Evolutionary conservation across 2,113 vertebrate genomes (phyloP), one percentile per base, ranked within the genome.

Genomic region (Dolichallabes microphthalmus): DNA sequence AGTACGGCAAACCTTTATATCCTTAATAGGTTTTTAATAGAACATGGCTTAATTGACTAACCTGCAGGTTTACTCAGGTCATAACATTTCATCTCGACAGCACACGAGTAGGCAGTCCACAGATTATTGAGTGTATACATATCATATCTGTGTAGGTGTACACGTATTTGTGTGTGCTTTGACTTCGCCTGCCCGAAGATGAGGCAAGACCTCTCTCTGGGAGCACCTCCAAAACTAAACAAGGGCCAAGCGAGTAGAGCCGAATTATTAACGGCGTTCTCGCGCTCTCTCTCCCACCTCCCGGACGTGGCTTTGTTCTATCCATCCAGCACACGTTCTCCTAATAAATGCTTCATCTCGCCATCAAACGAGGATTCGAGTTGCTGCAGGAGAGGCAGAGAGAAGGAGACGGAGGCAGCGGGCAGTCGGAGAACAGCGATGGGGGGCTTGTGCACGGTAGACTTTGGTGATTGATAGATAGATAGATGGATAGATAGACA

Each of bases 341-440:
- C 86, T 89, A 85, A 91, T 92, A 91, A 92, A 93, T 91, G 89
- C 90, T 93, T 92, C 17, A 92, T 91, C 87, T 61, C 85, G 19
- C 86, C 84, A 87, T 92, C 88, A 92, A 90, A 91, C 87, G 85
- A 78, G 86, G 77, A n/a, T 71, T 55, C 30, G 80, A n/a, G 68
- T 87, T 84, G 82, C 85, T 85, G 63, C 78, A 66, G 88, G 83
- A 86, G 25, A 78, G 82, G 68, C 69, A 87, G 78, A 78, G 55
- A 76, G 82, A 82, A 68, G 39, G 61, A 77, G 89, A 19, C 32
- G 55, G 85, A 85, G 82, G 61, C 35, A 57, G 66, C 30, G 2
- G 52, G 76, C 64, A 90, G 86, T 92, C 91, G 90, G 88, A 90
- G 89, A 92, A 91, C 87, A 89, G 84, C 82, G 58, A n/a, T 85